Evolutionary conservation across 2,113 vertebrate genomes (phyloP).

Genomic region (Cephalopholis sonnerati): DNA sequence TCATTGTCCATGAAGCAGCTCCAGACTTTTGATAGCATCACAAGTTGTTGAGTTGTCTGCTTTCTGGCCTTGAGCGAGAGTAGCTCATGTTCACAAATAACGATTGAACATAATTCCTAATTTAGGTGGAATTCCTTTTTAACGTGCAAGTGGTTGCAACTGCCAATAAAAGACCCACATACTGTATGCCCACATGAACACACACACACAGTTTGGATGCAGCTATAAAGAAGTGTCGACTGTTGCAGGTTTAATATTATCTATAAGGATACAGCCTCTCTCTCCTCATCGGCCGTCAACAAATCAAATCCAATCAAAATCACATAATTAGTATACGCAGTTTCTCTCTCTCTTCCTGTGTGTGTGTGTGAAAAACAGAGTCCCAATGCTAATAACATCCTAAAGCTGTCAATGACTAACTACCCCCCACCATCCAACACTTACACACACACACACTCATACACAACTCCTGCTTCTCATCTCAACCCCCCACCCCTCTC

Average conservation of each 20-base stretch:
- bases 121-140: not conserved
- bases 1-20: too few species aligned
- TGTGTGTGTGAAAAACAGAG: constrained; percentile 12
- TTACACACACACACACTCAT: constrained; percentile 17
- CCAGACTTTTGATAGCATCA: too few species aligned
- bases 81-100: too few species aligned
- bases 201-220: not conserved
- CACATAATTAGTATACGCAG: constrained; percentile 29
- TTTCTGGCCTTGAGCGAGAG: too few species aligned
- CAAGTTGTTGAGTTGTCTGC: too few species aligned
- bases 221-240: not conserved
- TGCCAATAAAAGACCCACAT: not conserved
- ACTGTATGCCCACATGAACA: not conserved
- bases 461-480: constrained; percentile 19
- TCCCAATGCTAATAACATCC: constrained; percentile 48
- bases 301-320: constrained; percentile 41
- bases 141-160: not conserved
- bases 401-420: constrained; percentile 21
- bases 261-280: constrained; percentile 13
- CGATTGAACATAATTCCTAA: too few species aligned
- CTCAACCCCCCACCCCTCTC: constrained; percentile 28
- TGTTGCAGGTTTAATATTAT: constrained; percentile 3
- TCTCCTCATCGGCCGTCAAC: constrained; percentile 11
- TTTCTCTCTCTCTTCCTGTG: not conserved
- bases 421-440: not conserved